Evolutionary conservation across 37 sponge, comb jelly and placozoan species (phyloP), one percentile per base, ranked within the genome.

Genomic region (Aplysina aerophoba): DNA sequence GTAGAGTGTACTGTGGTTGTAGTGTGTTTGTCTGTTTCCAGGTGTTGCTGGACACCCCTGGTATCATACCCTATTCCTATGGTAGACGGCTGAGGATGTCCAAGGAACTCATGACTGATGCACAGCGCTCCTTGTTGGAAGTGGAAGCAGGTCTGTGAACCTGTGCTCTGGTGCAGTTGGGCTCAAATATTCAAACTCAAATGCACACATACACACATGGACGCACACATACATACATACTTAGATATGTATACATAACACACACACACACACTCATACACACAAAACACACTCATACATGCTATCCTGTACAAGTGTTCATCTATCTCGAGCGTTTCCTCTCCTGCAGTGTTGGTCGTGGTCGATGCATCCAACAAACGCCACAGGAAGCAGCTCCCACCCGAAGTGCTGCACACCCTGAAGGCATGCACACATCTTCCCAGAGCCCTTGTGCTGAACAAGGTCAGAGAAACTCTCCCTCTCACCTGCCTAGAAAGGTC

Each of bases 41-140:
- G 96, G 83, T 93, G 0, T 27, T 95, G 58, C 21, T 87, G 59
- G 96, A 95, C 87, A 95, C 94, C 3, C 96, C 96, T 27, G 96
- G 96, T 95, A 21, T 72, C 87, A 15, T 81, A 41, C 56, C 28
- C 14, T 85, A 82, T 60, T 69, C 87, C 25, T 81, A 72, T 71
- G 94, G 92, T 5, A 73, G 91, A 12, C 90, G 85, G 34, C 79
- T 90, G n/a, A 85, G 75, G 39, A 61, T 92, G 85, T 82, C 94
- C 19, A 87, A 85, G 35, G 60, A 59, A 22, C 87, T 95, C 25
- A 31, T 87, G 14, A 71, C 91, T 15, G 96, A 75, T 68, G 88
- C 96, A 33, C 34, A 67, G 8, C 53, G 71, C 24, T 93, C 94
- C 24, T 55, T 88, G 14, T 80, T 87, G 73, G 94, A 90, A n/a